These are phyloP conservation scores for Lytechinus variegatus DNA, from an alignment of 35 echinoderm and acorn worm genomes.

Conservation along the genomic window DNA sequence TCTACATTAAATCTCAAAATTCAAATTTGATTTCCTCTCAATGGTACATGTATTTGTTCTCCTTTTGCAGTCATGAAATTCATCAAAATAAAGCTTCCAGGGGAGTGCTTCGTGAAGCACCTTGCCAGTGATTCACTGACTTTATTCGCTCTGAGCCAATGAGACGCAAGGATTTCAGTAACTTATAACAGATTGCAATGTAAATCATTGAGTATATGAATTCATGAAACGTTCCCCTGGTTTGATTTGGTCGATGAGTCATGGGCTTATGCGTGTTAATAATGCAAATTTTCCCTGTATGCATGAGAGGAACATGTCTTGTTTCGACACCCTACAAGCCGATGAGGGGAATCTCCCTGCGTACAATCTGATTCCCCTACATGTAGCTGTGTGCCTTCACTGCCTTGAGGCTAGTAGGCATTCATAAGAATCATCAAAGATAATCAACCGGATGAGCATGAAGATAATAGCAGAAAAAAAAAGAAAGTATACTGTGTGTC, in stretches of 20 bases:
- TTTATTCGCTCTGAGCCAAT: too few relatives aligned
- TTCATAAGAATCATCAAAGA: neutral
- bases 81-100: neutral
- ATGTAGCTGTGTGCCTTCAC: neutral
- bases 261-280: neutral
- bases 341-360: neutral
- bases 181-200: too few relatives aligned
- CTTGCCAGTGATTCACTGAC: too few relatives aligned
- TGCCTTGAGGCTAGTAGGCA: neutral
- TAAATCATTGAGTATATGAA: too few relatives aligned
- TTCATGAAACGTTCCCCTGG: neutral
- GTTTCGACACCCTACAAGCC: neutral
- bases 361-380: neutral
- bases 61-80: neutral
- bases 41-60: neutral
- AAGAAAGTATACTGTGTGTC: too few relatives aligned
- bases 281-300: neutral
- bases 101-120: too few relatives aligned
- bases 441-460: neutral
- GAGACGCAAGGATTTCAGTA: too few relatives aligned
- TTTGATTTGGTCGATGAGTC: neutral
- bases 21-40: neutral
- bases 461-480: neutral
- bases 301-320: neutral
- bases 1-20: neutral